Conservation (phyloP, 2,113 vertebrate genomes). For the Coregonus clupeaformis region DNA sequence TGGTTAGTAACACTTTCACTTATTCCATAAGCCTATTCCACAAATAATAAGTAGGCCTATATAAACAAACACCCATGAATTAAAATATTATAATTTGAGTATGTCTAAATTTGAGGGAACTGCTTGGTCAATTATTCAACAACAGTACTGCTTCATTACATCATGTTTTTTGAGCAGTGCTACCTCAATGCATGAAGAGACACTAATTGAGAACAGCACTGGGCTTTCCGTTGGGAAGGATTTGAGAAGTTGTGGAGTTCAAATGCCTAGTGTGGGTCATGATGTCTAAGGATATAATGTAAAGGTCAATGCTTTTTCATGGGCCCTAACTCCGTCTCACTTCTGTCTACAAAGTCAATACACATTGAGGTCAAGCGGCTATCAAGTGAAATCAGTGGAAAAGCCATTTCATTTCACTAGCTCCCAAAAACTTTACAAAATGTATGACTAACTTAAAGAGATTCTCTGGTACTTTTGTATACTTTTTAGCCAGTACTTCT, state of each 20-base stretch:
- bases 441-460: too few relatives aligned
- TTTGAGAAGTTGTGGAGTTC: background rate
- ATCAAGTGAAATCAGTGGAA: slow-evolving; percentile 16
- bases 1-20: slow-evolving; percentile 41
- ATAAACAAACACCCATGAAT: background rate
- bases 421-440: slow-evolving; percentile 1
- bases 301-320: slow-evolving; percentile 40
- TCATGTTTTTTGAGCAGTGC: background rate
- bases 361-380: slow-evolving; percentile 31
- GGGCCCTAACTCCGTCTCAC: background rate
- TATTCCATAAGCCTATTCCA: slow-evolving; percentile 19
- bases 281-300: background rate
- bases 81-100: slow-evolving; percentile 7
- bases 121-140: slow-evolving; percentile 7
- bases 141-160: background rate
- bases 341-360: slow-evolving; percentile 39
- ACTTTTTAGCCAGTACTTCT: too few relatives aligned
- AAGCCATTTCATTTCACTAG: slow-evolving; percentile 21
- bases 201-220: background rate
- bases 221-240: background rate
- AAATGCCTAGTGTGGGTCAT: background rate
- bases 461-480: background rate
- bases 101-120: slow-evolving; percentile 4
- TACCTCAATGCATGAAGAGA: background rate
- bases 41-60: slow-evolving; percentile 2